Evolutionary conservation across 2,797 vertebrate species (phyloP), one percentile per base, ranked within the genome.

Genomic region (Poeciliopsis gracilis): DNA sequence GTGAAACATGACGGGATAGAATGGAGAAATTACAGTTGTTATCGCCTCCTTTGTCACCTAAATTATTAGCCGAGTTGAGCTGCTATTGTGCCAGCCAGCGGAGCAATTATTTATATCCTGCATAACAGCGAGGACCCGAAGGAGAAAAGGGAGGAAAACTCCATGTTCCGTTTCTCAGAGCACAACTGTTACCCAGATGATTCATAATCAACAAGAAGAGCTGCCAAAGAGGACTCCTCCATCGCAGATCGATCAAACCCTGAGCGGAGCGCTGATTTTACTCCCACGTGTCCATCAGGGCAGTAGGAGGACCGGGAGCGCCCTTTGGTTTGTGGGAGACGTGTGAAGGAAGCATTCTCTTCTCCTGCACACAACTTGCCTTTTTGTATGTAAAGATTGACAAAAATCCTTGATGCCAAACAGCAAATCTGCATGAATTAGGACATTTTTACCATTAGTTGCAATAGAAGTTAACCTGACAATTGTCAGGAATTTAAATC

Each of bases 211-310:
- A 73, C 81, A 18, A 79, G 82, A 74, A 75, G 76, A 51, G 61
- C 78, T 85, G 85, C 69, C 77, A 78, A 81, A 71, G 82, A 88
- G 80, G 86, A 84, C 84, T 87, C 85, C 89, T 91, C 90, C 90
- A 80, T 84, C 84, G 67, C 75, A 47, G 87, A 91, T 93, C 91
- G n/a, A 94, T 93, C 89, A 80, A 86, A 90, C 55, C 81, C 84
- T 16, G 82, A 61, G 85, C 80, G 75, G 76, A 84, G 76, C 57
- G 46, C 79, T 33, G 85, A 89, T 76, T 89, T 76, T 49, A 81
- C 87, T 90, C 89, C 86, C 86, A 90, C 87, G 47, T 57, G 84
- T 69, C 78, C 83, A 80, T 74, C 25, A 11, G 82, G 81, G 73
- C 79, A 47, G 77, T 16, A 49, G 87, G 76, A 86, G 74, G 75